Percentiles rank a stretch among this genome's conserved stretches.
Evolutionary conservation across 2,888 invertebrate genomes (phyloP).

Genomic region (Lutraria lutraria): DNA sequence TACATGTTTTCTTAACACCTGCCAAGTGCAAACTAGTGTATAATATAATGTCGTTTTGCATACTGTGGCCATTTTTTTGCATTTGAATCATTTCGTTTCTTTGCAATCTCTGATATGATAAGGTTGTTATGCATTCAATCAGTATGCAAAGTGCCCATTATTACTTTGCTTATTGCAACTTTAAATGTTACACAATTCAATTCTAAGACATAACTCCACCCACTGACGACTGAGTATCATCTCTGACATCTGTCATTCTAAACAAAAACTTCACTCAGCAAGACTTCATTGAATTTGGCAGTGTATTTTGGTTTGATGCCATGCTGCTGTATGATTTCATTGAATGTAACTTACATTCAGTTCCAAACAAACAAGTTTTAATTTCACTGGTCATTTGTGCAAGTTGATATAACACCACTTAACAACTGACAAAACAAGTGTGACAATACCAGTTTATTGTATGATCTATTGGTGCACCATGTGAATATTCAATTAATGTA

Average conservation of each 20-base stretch:
- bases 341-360: no score
- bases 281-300: no score
- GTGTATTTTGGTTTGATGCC: no score
- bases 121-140: background rate
- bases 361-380: no score
- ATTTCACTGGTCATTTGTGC: no score
- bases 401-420: no score
- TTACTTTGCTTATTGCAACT: background rate
- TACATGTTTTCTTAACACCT: slow-evolving; percentile 72
- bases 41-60: background rate
- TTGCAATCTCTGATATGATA: background rate
- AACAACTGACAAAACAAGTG: no score
- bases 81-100: background rate
- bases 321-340: no score
- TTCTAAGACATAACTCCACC: background rate
- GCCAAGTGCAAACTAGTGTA: background rate
- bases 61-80: background rate
- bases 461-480: no score
- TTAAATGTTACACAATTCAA: background rate
- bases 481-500: no score
- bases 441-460: no score
- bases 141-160: background rate
- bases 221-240: background rate
- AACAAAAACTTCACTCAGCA: background rate
- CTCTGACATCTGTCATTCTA: background rate